Percentiles rank a stretch among this genome's conserved stretches.
Conservation (phyloP, 2,888 invertebrate species). For the Drosophila neonasuta region DNA sequence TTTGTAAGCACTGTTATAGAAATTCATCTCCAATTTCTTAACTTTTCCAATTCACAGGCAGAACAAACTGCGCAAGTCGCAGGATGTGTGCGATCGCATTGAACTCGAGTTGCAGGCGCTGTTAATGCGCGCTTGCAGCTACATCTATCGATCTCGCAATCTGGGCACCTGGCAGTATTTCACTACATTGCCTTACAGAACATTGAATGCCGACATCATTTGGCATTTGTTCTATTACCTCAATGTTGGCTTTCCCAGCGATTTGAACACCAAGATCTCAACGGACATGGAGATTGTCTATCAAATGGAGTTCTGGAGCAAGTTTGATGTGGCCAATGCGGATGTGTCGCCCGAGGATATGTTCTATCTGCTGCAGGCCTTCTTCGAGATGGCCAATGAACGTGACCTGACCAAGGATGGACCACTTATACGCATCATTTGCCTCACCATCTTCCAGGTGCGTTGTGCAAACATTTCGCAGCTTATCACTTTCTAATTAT, state of each 20-base stretch:
- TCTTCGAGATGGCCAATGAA: constrained; percentile 90
- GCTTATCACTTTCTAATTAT: neutral
- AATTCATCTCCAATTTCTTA: neutral
- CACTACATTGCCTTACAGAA: constrained; percentile 87
- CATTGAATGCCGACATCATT: constrained; percentile 84
- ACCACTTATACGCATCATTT: constrained; percentile 86
- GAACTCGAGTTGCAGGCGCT: constrained; percentile 89
- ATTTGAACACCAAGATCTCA: constrained; percentile 57
- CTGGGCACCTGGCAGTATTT: constrained; percentile 92
- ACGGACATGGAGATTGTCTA: constrained; percentile 83
- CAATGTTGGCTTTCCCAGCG: constrained; percentile 84
- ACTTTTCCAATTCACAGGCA: constrained; percentile 53
- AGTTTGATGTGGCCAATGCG: constrained; percentile 86
- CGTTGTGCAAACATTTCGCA: constrained; percentile 25
- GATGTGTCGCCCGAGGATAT: constrained; percentile 88
- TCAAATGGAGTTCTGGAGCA: constrained; percentile 82
- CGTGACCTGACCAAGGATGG: constrained; percentile 84
- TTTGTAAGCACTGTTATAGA: constrained; percentile 59
- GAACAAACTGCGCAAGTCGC: constrained; percentile 81
- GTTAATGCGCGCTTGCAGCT: constrained; percentile 86
- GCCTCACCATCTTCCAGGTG: constrained; percentile 88
- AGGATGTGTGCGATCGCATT: constrained; percentile 84
- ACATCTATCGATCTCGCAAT: constrained; percentile 87
- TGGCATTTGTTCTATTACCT: constrained; percentile 87
- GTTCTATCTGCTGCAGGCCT: constrained; percentile 89